Evolutionary conservation across 2,113 vertebrate species (phyloP).

Genomic region (Anguilla japonica): DNA sequence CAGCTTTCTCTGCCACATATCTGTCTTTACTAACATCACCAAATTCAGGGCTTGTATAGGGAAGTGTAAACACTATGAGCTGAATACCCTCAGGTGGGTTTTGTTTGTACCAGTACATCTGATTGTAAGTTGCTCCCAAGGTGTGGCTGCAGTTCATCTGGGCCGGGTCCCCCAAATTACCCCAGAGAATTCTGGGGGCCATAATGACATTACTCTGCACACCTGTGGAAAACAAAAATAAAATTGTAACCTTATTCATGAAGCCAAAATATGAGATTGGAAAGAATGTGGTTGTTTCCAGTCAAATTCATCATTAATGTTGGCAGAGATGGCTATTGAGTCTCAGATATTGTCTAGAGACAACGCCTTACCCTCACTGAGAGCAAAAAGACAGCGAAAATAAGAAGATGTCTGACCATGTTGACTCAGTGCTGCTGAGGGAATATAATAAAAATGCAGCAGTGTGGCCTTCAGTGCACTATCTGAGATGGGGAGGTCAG

Average conservation of each 20-base stretch:
- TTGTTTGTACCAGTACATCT: constrained; percentile 66
- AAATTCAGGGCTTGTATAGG: constrained; percentile 9
- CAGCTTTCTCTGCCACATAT: constrained; percentile 9
- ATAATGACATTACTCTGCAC: constrained; percentile 30
- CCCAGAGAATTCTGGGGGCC: constrained; percentile 25
- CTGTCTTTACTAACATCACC: constrained; percentile 22
- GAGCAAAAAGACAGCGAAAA: too few species aligned
- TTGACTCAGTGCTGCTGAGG: not conserved
- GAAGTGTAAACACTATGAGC: constrained; percentile 34
- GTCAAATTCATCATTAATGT: too few species aligned
- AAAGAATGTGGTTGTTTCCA: too few species aligned
- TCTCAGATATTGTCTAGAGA: too few species aligned
- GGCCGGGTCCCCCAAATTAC: rapidly evolving
- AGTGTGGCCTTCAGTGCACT: too few species aligned
- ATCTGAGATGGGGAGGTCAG: too few species aligned
- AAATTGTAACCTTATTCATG: not conserved
- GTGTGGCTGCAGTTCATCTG: constrained; percentile 46
- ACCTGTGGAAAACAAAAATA: not conserved
- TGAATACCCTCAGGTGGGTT: constrained; percentile 43
- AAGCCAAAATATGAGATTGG: not conserved
- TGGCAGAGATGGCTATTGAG: not conserved
- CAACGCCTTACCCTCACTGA: not conserved
- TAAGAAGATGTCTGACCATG: constrained; percentile 28
- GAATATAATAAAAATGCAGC: too few species aligned
- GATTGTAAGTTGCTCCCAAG: rapidly evolving